Evolutionary conservation across 2,113 vertebrate species (phyloP).

Genomic region (Leptodactylus fuscus): DNA sequence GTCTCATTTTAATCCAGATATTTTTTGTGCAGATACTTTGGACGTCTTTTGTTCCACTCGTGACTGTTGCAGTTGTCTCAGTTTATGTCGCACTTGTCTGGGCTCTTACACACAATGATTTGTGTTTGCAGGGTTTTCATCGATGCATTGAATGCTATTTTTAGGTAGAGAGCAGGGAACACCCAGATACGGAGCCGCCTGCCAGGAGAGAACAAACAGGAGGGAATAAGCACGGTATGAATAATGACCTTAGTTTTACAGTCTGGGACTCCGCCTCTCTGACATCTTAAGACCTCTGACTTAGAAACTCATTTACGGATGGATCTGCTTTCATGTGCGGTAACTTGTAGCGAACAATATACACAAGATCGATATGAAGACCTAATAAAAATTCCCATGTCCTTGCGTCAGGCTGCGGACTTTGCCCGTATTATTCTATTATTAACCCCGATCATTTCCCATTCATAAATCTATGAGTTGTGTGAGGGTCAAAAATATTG

Average conservation of each 20-base stretch:
- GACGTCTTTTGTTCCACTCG: too few species aligned
- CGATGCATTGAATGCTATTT: conserved; percentile 8
- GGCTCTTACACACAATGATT: background rate
- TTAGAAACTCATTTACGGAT: background rate
- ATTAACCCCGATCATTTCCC: too few species aligned
- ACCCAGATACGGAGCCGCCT: conserved; percentile 22
- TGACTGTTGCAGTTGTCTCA: background rate
- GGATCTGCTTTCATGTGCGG: background rate
- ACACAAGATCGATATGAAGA: background rate
- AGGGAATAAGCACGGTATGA: conserved; percentile 13
- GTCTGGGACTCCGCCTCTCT: background rate
- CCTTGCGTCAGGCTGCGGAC: background rate
- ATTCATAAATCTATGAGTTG: too few species aligned
- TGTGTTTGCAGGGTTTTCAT: background rate
- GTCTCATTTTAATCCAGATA: too few species aligned
- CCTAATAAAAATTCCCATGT: background rate
- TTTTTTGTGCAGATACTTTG: too few species aligned
- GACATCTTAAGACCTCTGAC: background rate
- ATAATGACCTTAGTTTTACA: background rate
- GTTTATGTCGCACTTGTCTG: background rate
- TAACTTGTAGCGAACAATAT: background rate
- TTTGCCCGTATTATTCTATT: background rate
- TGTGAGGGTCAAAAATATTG: too few species aligned
- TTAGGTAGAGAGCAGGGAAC: conserved; percentile 14
- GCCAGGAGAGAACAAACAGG: conserved; percentile 8